A percentile compares a stretch with the other conserved stretches of the same genome.
These are phyloP conservation scores for Charadrius vociferus DNA, from an alignment of 2,113 vertebrate genomes.

Conservation along the genomic window DNA sequence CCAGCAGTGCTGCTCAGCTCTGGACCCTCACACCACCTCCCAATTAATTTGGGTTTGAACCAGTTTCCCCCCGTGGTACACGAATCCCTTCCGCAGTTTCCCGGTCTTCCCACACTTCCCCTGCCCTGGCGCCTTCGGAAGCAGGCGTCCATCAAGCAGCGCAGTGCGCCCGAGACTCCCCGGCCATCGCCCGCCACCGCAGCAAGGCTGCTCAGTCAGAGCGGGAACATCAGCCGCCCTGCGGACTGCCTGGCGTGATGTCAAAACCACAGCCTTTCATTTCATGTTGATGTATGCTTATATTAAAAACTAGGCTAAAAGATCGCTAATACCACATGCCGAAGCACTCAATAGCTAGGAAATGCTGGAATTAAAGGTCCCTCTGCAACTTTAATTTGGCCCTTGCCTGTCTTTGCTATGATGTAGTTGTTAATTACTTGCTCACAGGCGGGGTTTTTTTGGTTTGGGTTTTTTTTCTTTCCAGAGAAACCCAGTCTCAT, in stretches of 20 bases:
- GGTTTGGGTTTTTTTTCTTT: background rate
- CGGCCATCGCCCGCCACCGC: accelerated
- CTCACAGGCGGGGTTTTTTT: background rate
- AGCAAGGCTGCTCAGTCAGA: background rate
- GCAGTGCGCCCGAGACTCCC: accelerated
- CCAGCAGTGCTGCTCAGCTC: too few species aligned
- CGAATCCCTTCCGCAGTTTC: background rate
- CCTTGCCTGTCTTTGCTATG: background rate
- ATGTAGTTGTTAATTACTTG: conserved; percentile 29
- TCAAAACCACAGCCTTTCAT: background rate
- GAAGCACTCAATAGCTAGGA: background rate
- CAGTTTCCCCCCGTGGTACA: accelerated
- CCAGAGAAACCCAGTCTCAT: background rate
- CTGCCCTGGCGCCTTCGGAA: accelerated
- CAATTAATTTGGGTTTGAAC: background rate
- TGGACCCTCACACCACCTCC: accelerated
- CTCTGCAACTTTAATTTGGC: conserved; percentile 22
- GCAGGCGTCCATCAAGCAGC: too few species aligned
- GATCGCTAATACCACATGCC: background rate
- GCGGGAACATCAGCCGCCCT: accelerated
- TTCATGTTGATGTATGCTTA: accelerated
- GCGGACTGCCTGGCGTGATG: accelerated
- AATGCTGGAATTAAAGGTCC: background rate
- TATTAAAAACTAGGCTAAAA: background rate
- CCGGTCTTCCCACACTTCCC: background rate